Evolutionary conservation across 2,797 vertebrate genomes (phyloP).

Genomic region (Coluber constrictor): DNA sequence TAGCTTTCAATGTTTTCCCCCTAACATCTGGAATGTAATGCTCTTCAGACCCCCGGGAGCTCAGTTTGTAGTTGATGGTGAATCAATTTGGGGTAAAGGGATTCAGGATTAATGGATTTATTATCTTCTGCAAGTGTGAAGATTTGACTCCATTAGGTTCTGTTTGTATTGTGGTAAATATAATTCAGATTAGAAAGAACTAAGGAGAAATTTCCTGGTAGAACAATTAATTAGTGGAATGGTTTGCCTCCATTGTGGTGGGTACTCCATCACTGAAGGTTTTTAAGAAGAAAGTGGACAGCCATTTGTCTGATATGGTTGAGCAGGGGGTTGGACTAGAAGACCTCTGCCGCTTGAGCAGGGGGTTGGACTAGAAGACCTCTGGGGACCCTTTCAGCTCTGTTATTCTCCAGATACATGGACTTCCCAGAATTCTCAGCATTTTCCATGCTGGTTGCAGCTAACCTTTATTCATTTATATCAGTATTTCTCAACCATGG

Average conservation of each 20-base stretch:
- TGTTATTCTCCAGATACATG: neutral
- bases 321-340: neutral
- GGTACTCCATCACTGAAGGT: neutral
- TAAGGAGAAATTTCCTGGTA: neutral
- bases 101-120: neutral
- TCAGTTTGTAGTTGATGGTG: neutral
- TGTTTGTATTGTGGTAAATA: neutral
- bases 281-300: neutral
- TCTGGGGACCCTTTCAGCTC: neutral
- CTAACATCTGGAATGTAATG: neutral
- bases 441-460: neutral
- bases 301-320: neutral
- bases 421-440: neutral
- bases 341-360: neutral
- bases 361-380: neutral
- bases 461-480: neutral
- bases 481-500: neutral
- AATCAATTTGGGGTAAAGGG: neutral
- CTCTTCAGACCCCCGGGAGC: neutral
- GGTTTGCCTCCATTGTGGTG: neutral
- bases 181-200: neutral
- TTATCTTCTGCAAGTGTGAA: neutral
- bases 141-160: neutral
- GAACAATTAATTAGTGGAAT: neutral
- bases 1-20: neutral